Conservation (phyloP, 2,888 invertebrate genomes). For the Tetheella fluctuosa region DNA sequence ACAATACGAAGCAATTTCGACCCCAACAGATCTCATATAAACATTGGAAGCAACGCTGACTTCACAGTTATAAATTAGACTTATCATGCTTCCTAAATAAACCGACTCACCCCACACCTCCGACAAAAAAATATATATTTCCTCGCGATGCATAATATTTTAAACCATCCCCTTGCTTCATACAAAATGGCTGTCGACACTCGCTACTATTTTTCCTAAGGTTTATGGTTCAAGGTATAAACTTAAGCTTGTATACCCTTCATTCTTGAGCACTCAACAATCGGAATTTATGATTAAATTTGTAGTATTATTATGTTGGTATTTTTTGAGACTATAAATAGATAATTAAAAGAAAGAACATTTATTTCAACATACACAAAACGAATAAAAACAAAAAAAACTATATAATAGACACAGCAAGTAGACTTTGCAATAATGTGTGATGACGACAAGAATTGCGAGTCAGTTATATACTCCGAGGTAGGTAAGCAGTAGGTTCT, state of each 20-base stretch:
- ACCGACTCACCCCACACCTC: constrained; percentile 43
- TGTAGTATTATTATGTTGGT: too few species aligned
- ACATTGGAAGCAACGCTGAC: constrained; percentile 35
- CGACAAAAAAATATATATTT: constrained; percentile 73
- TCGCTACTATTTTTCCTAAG: constrained; percentile 75
- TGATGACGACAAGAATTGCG: too few species aligned
- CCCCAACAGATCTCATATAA: constrained; percentile 24
- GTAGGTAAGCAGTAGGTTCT: too few species aligned
- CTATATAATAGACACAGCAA: too few species aligned
- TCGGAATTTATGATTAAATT: too few species aligned
- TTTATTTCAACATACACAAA: too few species aligned
- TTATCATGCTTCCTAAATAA: constrained; percentile 60
- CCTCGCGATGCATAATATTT: constrained; percentile 76
- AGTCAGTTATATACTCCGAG: too few species aligned
- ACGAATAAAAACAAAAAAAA: too few species aligned
- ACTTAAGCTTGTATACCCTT: background rate
- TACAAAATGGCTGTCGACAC: constrained; percentile 82
- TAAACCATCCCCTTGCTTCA: constrained; percentile 78
- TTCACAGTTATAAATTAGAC: constrained; percentile 59
- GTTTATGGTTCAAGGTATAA: constrained; percentile 40
- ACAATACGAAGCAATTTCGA: constrained; percentile 5
- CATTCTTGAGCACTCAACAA: too few species aligned
- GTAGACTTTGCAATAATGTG: too few species aligned
- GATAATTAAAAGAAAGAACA: too few species aligned
- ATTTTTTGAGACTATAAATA: too few species aligned